Conservation (phyloP, 2,113 vertebrate species). For the Bos taurus region ARS-UCD2.0 NC_037333.1:109811001-109811500, state of each 20-base stretch:
- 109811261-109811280: neutral
- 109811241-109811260: neutral
- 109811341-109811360: neutral
- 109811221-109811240: neutral
- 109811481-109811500: neutral
- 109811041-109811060: neutral
- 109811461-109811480: conserved; percentile 15
- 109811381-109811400: conserved; percentile 3
- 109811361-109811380: neutral
- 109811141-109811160: conserved; percentile 29
- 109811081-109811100: neutral
- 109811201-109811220: neutral
- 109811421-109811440: conserved; percentile 45
- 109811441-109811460: conserved; percentile 48
- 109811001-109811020: neutral
- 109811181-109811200: neutral
- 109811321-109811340: neutral
- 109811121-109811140: neutral
- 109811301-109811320: neutral
- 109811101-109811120: neutral
- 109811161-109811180: neutral
- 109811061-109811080: neutral
- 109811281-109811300: neutral
- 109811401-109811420: conserved; percentile 35
- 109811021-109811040: neutral